A percentile compares a stretch with the other conserved stretches of the same genome.
These are phyloP conservation scores for Tinea semifulvella DNA, from an alignment of 2,888 invertebrate species.

Conservation along the genomic window DNA sequence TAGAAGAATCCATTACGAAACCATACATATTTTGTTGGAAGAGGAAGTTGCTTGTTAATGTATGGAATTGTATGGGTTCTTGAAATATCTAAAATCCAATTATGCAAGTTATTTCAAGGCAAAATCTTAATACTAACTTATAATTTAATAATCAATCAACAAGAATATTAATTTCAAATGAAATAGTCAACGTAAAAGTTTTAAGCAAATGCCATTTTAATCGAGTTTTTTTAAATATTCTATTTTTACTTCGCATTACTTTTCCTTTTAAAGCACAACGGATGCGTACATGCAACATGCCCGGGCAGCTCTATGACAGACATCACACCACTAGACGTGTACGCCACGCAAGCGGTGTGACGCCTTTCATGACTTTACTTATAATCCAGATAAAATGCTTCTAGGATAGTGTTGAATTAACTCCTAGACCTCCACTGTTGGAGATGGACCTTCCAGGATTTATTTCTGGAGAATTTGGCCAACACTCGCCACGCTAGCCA, in stretches of 20 bases:
- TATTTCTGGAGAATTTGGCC: too few relatives aligned
- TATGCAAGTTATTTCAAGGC: slow-evolving; percentile 26
- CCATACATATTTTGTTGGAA: slow-evolving; percentile 54
- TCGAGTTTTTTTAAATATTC: slow-evolving; percentile 38
- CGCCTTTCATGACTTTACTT: too few relatives aligned
- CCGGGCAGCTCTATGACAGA: too few relatives aligned
- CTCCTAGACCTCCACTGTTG: too few relatives aligned
- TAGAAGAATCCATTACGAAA: slow-evolving; percentile 49
- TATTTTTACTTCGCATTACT: too few relatives aligned
- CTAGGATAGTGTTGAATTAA: too few relatives aligned
- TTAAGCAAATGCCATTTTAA: slow-evolving; percentile 28
- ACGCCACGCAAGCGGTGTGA: too few relatives aligned
- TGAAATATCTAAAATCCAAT: slow-evolving; percentile 10
- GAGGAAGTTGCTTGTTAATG: slow-evolving; percentile 61
- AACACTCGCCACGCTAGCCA: too few relatives aligned
- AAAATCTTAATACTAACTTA: slow-evolving; percentile 15
- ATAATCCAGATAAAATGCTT: too few relatives aligned
- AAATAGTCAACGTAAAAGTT: slow-evolving; percentile 22
- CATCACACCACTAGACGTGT: too few relatives aligned
- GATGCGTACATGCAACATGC: too few relatives aligned
- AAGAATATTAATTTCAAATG: slow-evolving; percentile 20
- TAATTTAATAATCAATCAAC: slow-evolving; percentile 19
- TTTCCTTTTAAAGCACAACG: slow-evolving; percentile 24
- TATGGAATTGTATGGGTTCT: slow-evolving; percentile 57
- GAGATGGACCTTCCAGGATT: too few relatives aligned